These are phyloP conservation scores for Venustoraphidia nigricollis DNA, from an alignment of 2,888 invertebrate species.

Conservation along the genomic window DNA sequence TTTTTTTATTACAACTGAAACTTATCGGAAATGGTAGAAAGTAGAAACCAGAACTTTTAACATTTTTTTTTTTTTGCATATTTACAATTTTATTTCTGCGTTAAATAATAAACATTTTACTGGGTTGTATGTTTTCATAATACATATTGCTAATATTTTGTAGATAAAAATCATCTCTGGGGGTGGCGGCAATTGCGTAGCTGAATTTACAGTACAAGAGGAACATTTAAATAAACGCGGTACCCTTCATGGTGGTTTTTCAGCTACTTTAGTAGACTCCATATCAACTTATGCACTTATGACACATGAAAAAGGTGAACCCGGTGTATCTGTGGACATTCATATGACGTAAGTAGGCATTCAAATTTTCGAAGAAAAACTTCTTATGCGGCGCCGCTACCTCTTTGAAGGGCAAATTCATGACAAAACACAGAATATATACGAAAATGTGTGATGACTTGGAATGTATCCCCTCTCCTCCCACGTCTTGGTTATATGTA, in stretches of 20 bases:
- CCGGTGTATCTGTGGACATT: constrained; percentile 73
- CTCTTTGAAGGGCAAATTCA: no score
- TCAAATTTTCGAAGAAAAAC: not conserved
- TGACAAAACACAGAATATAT: no score
- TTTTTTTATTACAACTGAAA: no score
- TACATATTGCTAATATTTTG: constrained; percentile 4
- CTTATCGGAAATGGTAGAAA: no score
- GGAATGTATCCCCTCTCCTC: no score
- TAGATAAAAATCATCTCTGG: constrained; percentile 28
- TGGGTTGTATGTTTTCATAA: no score
- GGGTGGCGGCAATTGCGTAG: constrained; percentile 55
- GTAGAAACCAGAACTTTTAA: no score
- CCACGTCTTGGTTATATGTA: not conserved
- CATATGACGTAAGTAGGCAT: constrained; percentile 50
- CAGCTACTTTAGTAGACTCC: constrained; percentile 61
- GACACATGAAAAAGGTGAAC: constrained; percentile 40
- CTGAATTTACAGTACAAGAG: constrained; percentile 56
- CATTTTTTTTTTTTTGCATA: no score
- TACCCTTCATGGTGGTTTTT: constrained; percentile 73
- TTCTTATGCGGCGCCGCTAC: no score
- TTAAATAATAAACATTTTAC: no score
- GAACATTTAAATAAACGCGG: constrained; percentile 63
- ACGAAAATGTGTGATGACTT: no score
- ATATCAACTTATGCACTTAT: constrained; percentile 68
- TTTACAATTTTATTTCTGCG: no score